phyloP scores from a whole-genome alignment of 1,140 invertebrate species.

The Dinothrombium tinctorium region DNA sequence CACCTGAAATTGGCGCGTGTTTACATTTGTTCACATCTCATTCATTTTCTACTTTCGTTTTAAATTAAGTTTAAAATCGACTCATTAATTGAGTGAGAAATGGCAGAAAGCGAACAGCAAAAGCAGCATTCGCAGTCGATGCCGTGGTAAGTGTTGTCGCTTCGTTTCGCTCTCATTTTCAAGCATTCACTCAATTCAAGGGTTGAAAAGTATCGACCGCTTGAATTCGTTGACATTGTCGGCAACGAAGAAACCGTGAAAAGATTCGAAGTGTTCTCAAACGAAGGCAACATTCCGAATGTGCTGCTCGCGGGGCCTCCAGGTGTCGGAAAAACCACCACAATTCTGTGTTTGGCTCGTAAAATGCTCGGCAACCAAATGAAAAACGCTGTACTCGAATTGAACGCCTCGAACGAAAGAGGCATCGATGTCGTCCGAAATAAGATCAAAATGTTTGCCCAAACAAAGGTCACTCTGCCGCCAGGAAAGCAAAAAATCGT shows the following conservation, averaged over 20 bases:
- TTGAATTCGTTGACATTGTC: constrained; percentile 66
- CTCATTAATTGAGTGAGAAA: too few species aligned
- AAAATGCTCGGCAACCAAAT: constrained; percentile 49
- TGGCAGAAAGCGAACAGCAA: too few species aligned
- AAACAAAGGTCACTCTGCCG: constrained; percentile 51
- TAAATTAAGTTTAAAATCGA: too few species aligned
- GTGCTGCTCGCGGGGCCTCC: constrained; percentile 92
- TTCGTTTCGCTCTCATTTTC: too few species aligned
- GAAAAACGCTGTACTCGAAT: constrained; percentile 78
- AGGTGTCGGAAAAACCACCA: constrained; percentile 96
- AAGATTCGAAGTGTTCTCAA: constrained; percentile 62
- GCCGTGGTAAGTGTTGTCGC: too few species aligned
- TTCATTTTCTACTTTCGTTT: too few species aligned
- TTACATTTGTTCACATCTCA: too few species aligned
- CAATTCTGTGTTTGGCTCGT: constrained; percentile 77
- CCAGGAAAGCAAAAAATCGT: constrained; percentile 85
- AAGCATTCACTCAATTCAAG: too few species aligned
- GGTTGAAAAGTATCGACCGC: constrained; percentile 94
- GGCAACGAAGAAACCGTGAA: constrained; percentile 88
- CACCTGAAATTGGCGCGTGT: too few species aligned
- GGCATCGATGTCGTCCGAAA: constrained; percentile 92
- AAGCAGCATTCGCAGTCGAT: too few species aligned
- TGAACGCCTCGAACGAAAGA: constrained; percentile 97
- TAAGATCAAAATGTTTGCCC: constrained; percentile 81
- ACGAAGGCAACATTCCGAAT: constrained; percentile 87